phyloP scores from a whole-genome alignment of 1,140 invertebrate species.

The Zaprionus kolodkinae region DNA sequence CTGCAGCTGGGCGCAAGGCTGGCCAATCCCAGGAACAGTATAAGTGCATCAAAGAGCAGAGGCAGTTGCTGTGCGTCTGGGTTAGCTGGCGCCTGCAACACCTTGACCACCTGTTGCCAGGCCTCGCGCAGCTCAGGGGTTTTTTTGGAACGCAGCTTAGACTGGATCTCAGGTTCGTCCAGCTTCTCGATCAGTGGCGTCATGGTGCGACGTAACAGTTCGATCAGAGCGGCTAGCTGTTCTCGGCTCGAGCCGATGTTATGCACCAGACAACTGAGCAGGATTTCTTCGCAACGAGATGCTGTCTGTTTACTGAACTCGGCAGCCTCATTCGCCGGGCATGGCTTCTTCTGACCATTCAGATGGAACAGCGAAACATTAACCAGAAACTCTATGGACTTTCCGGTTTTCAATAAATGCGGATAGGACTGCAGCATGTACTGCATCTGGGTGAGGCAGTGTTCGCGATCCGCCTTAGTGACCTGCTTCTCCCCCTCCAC shows the following conservation, averaged over 20 bases:
- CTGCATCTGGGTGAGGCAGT: constrained; percentile 57
- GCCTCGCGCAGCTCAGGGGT: constrained; percentile 9
- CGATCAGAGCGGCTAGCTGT: background rate
- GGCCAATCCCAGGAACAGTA: constrained; percentile 50
- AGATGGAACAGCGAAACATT: constrained; percentile 38
- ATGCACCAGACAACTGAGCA: constrained; percentile 37
- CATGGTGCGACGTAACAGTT: constrained; percentile 17
- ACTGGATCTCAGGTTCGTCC: background rate
- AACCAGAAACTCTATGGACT: constrained; percentile 26
- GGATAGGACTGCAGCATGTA: constrained; percentile 25
- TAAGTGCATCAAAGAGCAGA: constrained; percentile 48
- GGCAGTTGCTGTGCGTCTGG: background rate
- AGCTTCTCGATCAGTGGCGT: background rate
- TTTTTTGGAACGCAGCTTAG: constrained; percentile 19
- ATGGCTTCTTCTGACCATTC: constrained; percentile 6
- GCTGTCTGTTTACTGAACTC: constrained; percentile 45
- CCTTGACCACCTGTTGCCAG: constrained; percentile 47
- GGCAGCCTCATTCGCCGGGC: constrained; percentile 23
- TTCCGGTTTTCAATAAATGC: constrained; percentile 14
- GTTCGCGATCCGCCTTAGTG: constrained; percentile 4
- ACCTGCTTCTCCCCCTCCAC: background rate
- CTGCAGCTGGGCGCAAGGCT: constrained; percentile 26
- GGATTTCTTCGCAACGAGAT: constrained; percentile 50
- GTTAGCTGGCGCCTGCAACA: constrained; percentile 18
- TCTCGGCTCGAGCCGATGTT: background rate